Evolutionary conservation across 92 coral and sea anemone species (phyloP), one percentile per base, ranked within the genome.

Genomic region (Actinernus sp.): DNA sequence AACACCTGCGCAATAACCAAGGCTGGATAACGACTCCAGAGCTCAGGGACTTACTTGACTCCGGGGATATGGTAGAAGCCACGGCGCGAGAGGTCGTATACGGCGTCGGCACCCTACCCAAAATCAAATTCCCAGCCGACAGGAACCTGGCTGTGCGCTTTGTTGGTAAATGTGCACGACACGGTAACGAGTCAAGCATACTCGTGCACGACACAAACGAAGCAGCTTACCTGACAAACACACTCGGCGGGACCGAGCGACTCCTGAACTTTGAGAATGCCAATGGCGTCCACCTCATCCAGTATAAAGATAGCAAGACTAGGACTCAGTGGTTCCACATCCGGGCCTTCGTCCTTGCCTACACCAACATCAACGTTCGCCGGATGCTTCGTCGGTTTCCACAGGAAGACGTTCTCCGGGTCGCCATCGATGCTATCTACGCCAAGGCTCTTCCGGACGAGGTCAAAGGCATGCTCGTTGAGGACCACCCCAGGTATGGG

Each of bases 401-500:
- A 6, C 52, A 45, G 50, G 59, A 61, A 16, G 81, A 60, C 6
- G 81, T 73, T 26, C 63, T 73, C 53, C 36, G 71, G 28, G 71
- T 61, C 25, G 61, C 71, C 63, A 73, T 71, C 7, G 81, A 73
- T 43, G 71, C 81, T 53, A 73, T 73, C 16, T 73, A 73, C 64
- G 81, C 71, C 51, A 61, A 61, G 51, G 19, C 50, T 10, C 40
- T 73, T 5, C 81, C 81, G 5, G 17, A 0, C 19, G 36, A 22
- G 65, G 67, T 41, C 36, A 19, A 27, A 31, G 78, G 24, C 44
- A 1, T 41, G 31, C 66, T 57, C 13, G 78, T 70, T 0, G 78
- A 57, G 66, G 63, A 68, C 16, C 29, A 13, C 24, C 78, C 68
- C 23, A 29, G 7, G 48, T 41, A 40, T 27, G 68, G 78, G 0